Percentiles rank a stretch among this genome's conserved stretches.
These are phyloP conservation scores for Neotragus moschatus DNA, from an alignment of 2,113 vertebrate genomes.

Conservation along the genomic window DNA sequence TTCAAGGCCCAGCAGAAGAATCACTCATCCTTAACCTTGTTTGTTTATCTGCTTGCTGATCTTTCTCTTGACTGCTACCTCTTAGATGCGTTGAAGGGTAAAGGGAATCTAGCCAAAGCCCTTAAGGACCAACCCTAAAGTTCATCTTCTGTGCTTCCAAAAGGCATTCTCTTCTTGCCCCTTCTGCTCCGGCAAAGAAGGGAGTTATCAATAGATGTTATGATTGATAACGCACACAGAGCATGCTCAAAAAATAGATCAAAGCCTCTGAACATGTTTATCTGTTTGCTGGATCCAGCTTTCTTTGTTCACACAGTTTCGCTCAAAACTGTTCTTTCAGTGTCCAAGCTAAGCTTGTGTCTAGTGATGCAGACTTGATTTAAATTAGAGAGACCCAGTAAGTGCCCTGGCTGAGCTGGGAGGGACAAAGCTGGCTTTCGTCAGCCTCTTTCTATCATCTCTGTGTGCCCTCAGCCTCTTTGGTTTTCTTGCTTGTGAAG, in stretches of 20 bases:
- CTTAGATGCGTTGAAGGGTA: background rate
- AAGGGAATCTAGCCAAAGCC: background rate
- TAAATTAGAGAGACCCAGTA: background rate
- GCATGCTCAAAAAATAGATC: background rate
- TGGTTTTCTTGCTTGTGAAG: constrained; percentile 35
- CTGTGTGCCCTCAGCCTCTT: background rate
- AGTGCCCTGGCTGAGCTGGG: background rate
- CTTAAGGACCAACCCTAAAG: constrained; percentile 12
- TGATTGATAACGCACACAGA: background rate
- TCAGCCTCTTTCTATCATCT: constrained; percentile 13
- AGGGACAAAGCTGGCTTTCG: background rate
- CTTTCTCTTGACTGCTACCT: background rate
- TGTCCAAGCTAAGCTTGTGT: background rate
- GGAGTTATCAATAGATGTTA: background rate
- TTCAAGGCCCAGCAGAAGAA: constrained; percentile 17
- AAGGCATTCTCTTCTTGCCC: constrained; percentile 4
- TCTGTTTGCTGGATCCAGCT: background rate
- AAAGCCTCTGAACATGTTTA: constrained; percentile 14
- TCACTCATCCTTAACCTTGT: background rate
- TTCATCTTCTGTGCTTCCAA: constrained; percentile 40
- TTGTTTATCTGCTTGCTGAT: background rate
- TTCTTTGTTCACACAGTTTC: constrained; percentile 1
- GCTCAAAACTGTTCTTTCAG: constrained; percentile 38
- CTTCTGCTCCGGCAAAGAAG: background rate
- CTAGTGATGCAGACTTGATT: background rate